phyloP scores from a whole-genome alignment of 92 coral and sea anemone genomes.

The Phymanthus crucifer region DNA sequence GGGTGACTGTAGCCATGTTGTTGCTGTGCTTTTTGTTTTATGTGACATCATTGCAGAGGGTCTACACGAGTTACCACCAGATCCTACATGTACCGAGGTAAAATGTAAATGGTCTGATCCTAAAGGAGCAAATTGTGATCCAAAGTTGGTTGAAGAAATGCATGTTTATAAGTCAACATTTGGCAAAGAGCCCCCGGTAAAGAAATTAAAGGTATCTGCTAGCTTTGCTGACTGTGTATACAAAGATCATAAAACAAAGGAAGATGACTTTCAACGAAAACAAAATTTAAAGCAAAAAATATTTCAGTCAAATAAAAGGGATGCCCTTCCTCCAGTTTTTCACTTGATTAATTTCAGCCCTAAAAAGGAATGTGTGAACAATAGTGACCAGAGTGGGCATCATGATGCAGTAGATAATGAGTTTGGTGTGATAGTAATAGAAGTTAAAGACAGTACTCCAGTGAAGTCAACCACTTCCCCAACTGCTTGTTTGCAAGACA shows the following conservation, averaged over 20 bases:
- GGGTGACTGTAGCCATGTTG: slow-evolving; percentile 56
- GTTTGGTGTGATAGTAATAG: slow-evolving; percentile 29
- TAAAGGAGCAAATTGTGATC: slow-evolving; percentile 47
- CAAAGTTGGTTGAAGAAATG: slow-evolving; percentile 54
- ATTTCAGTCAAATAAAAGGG: slow-evolving; percentile 46
- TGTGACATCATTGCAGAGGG: slow-evolving; percentile 62
- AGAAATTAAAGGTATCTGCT: slow-evolving; percentile 41
- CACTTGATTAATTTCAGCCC: slow-evolving; percentile 26
- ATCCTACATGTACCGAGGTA: slow-evolving; percentile 56
- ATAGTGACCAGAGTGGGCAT: slow-evolving; percentile 2
- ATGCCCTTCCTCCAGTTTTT: slow-evolving; percentile 50
- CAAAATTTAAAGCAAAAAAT: slow-evolving; percentile 34
- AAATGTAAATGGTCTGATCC: slow-evolving; percentile 55
- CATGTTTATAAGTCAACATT: slow-evolving; percentile 56
- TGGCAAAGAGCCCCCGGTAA: slow-evolving; percentile 55
- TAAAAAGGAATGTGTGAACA: not conserved
- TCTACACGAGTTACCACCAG: slow-evolving; percentile 39
- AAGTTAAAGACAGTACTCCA: slow-evolving; percentile 14
- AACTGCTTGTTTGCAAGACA: slow-evolving; percentile 18
- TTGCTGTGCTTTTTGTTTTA: slow-evolving; percentile 51
- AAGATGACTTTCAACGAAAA: slow-evolving; percentile 22
- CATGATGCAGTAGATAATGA: slow-evolving; percentile 9
- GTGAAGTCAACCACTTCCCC: slow-evolving; percentile 4
- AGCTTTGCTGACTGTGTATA: slow-evolving; percentile 21
- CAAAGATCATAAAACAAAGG: slow-evolving; percentile 29